Conservation (phyloP, 2,888 invertebrate genomes). For the Germaria angustata region DNA sequence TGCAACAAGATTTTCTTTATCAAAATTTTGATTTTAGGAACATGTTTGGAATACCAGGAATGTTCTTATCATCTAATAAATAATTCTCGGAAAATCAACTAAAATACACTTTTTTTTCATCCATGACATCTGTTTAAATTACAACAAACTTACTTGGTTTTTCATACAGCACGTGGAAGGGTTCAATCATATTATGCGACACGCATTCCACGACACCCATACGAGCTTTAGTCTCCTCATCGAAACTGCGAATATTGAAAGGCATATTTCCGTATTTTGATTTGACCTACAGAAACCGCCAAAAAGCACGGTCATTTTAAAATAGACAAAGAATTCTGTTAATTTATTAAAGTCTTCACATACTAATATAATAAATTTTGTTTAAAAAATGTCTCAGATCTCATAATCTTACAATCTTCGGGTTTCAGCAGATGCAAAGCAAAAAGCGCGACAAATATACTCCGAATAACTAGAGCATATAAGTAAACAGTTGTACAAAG, state of each 20-base stretch:
- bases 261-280: conserved; percentile 98
- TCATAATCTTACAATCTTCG: conserved; percentile 80
- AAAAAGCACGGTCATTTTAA: not conserved
- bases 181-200: conserved; percentile 97
- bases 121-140: no score
- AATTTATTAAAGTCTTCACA: not conserved
- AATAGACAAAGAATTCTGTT: not conserved
- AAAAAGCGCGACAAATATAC: conserved; percentile 66
- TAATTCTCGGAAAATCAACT: no score
- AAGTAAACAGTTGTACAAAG: conserved; percentile 52
- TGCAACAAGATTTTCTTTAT: no score
- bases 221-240: conserved; percentile 98
- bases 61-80: no score
- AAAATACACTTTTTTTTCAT: no score
- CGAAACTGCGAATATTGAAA: conserved; percentile 95
- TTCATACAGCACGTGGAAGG: conserved; percentile 95
- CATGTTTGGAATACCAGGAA: no score
- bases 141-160: conserved; percentile 83
- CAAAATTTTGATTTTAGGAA: no score
- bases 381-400: conserved; percentile 79
- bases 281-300: conserved; percentile 82
- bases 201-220: conserved; percentile 99
- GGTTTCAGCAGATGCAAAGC: conserved; percentile 67
- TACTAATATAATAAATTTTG: no score
- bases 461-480: conserved; percentile 59